phyloP scores from a whole-genome alignment of 2,113 vertebrate genomes.

The Diadophis punctatus region DNA sequence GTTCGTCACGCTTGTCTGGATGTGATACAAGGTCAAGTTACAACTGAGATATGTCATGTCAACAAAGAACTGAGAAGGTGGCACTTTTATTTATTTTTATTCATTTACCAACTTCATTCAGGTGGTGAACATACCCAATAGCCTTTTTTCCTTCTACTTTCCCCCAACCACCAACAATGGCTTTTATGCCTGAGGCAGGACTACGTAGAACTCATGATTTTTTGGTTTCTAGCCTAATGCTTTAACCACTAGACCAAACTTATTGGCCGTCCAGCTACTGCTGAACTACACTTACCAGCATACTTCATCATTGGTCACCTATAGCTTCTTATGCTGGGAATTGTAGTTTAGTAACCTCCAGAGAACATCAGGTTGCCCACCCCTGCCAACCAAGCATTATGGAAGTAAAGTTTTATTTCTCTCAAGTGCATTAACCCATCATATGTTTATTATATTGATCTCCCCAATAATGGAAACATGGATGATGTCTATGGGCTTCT shows the following conservation, averaged over 20 bases:
- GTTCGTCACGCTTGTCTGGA: not conserved
- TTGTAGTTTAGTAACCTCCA: not conserved
- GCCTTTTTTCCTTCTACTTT: not conserved
- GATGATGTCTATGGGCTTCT: not conserved
- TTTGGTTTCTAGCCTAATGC: not conserved
- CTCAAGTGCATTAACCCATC: not conserved
- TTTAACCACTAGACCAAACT: not conserved
- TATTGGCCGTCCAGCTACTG: not conserved
- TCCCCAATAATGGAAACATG: not conserved
- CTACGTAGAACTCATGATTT: not conserved
- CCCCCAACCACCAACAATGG: not conserved
- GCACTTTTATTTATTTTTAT: not conserved
- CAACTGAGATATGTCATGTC: not conserved
- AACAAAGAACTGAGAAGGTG: not conserved
- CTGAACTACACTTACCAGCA: not conserved
- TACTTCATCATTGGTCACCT: not conserved
- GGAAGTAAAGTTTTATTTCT: not conserved
- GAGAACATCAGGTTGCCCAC: not conserved
- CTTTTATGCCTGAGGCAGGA: not conserved
- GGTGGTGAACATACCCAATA: not conserved
- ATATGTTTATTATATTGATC: not conserved
- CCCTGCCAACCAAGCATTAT: not conserved
- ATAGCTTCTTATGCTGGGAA: not conserved
- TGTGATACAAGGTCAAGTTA: not conserved
- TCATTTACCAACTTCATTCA: not conserved